Evolutionary conservation across 1,140 invertebrate species (phyloP).

Genomic region (Papilio machaon): DNA sequence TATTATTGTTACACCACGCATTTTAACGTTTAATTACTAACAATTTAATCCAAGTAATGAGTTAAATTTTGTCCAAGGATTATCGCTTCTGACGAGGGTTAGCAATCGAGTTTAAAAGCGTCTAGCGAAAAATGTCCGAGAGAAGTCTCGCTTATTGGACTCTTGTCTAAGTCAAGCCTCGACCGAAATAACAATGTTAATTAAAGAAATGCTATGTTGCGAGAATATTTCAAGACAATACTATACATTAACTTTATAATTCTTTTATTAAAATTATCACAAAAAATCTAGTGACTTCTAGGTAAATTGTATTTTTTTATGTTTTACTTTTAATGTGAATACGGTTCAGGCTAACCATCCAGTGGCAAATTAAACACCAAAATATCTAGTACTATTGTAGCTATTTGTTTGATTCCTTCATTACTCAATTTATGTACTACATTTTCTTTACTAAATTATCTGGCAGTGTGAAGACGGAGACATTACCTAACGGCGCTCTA

Average conservation of each 20-base stretch:
- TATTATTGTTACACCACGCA: neutral
- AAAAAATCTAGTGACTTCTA: neutral
- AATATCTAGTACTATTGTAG: no score
- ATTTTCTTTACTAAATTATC: conserved; percentile 40
- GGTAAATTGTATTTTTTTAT: no score
- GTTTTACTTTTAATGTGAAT: no score
- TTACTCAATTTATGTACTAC: neutral
- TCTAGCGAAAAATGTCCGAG: conserved; percentile 8
- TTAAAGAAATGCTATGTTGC: conserved; percentile 5
- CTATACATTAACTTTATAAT: neutral
- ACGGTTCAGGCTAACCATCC: no score
- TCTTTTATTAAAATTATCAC: neutral
- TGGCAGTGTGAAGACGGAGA: conserved; percentile 91
- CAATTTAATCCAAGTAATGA: neutral
- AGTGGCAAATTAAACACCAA: no score
- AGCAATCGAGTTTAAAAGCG: conserved; percentile 20
- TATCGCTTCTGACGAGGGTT: conserved; percentile 12
- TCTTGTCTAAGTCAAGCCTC: neutral
- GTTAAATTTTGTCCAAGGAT: neutral
- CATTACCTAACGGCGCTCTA: conserved; percentile 87
- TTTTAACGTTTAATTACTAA: neutral
- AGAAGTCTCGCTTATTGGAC: neutral
- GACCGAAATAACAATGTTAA: neutral
- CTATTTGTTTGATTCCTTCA: no score
- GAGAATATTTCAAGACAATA: neutral